Percentiles rank a stretch among this genome's conserved stretches.
Evolutionary conservation across 2,113 vertebrate genomes (phyloP).

Genomic region (Mustela nigripes): DNA sequence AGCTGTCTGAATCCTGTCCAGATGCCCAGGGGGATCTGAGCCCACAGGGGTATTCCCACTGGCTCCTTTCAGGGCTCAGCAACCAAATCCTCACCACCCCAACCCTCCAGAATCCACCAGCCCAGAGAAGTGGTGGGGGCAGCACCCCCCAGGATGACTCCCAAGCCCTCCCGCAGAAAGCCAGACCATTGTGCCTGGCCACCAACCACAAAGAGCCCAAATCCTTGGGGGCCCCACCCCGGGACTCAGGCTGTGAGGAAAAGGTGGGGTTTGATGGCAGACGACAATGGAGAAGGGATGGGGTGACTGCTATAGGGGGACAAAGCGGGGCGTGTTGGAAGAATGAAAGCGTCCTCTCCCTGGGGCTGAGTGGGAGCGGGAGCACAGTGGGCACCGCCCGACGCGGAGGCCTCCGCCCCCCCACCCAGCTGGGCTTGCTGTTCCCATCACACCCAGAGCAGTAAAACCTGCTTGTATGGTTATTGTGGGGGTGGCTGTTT

Average conservation of each 20-base stretch:
- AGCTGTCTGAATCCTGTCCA: not conserved
- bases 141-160: not conserved
- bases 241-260: not conserved
- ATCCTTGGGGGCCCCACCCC: not conserved
- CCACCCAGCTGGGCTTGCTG: constrained; percentile 42
- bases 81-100: not conserved
- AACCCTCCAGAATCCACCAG: not conserved
- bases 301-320: constrained; percentile 66
- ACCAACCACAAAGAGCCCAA: not conserved
- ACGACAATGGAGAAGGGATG: constrained; percentile 55
- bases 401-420: constrained; percentile 72
- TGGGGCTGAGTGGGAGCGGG: constrained; percentile 71
- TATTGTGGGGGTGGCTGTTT: constrained; percentile 68
- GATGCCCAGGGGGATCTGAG: not conserved
- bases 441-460: constrained; percentile 82
- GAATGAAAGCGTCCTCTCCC: constrained; percentile 75
- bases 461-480: constrained; percentile 81
- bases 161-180: not conserved
- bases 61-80: not conserved
- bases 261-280: constrained; percentile 50
- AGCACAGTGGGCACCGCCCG: constrained; percentile 67
- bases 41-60: not conserved
- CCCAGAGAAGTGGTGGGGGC: not conserved
- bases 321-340: constrained; percentile 57
- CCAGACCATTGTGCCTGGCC: not conserved